A percentile compares a stretch with the other conserved stretches of the same genome.
Conservation (phyloP, 1,140 invertebrate genomes). For the Drosophila santomea region DNA sequence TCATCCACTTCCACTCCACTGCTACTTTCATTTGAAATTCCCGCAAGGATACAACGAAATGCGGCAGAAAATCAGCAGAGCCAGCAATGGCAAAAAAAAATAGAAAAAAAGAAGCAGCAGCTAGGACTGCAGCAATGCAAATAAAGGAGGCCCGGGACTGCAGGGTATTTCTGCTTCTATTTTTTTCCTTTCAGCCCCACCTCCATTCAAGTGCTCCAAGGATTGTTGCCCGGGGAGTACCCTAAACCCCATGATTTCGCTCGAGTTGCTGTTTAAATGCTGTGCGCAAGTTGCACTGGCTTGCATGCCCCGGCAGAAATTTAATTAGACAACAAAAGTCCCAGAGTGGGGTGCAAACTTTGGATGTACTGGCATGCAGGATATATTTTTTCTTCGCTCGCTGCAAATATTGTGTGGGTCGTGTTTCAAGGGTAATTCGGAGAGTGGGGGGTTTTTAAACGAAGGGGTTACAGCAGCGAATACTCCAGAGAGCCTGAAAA, state of each 20-base stretch:
- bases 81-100: slow-evolving; percentile 2
- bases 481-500: slow-evolving; percentile 5
- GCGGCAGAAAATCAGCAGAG: slow-evolving; percentile 70
- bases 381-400: slow-evolving; percentile 5
- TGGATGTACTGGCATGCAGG: slow-evolving; percentile 51
- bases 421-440: slow-evolving; percentile 73
- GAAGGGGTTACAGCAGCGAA: background rate
- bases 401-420: slow-evolving; percentile 47
- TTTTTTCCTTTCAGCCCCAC: slow-evolving; percentile 14
- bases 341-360: slow-evolving; percentile 34
- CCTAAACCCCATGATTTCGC: slow-evolving; percentile 26
- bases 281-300: slow-evolving; percentile 48
- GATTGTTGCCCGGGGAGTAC: slow-evolving; percentile 42
- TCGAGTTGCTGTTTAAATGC: slow-evolving; percentile 70
- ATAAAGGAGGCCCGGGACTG: slow-evolving; percentile 40
- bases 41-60: slow-evolving; percentile 74
- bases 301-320: slow-evolving; percentile 48
- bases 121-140: slow-evolving; percentile 68
- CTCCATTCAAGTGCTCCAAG: slow-evolving; percentile 45
- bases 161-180: slow-evolving; percentile 39
- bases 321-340: slow-evolving; percentile 78
- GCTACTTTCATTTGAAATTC: slow-evolving; percentile 78
- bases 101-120: slow-evolving; percentile 7
- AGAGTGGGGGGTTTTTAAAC: no score
- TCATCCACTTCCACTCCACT: slow-evolving; percentile 50